A percentile compares a stretch with the other conserved stretches of the same genome.
phyloP scores from a whole-genome alignment of 1,140 invertebrate species.

The Chlorops oryzae region DNA sequence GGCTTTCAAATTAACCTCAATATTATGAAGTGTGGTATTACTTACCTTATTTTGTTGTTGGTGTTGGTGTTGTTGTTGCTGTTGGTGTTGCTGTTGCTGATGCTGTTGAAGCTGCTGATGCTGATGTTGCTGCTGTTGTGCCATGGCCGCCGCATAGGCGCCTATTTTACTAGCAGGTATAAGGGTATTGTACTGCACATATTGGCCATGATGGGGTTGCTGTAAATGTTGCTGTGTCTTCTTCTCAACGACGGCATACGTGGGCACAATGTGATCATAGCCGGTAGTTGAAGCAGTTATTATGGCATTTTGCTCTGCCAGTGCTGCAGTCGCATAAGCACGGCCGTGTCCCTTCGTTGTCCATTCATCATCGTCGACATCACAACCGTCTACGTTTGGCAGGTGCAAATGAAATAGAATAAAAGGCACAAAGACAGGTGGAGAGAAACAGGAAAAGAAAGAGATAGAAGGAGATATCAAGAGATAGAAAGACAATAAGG shows the following conservation, averaged over 20 bases:
- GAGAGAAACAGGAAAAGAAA: too few species aligned
- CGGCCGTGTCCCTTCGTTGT: conserved; percentile 43
- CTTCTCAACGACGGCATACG: conserved; percentile 45
- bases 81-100: conserved; percentile 22
- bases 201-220: conserved; percentile 23
- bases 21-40: conserved; percentile 13
- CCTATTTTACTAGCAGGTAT: conserved; percentile 47
- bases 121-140: conserved; percentile 33
- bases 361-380: conserved; percentile 43
- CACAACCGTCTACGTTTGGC: conserved; percentile 44
- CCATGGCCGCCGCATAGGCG: conserved; percentile 38
- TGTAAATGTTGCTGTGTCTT: conserved; percentile 24
- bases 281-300: conserved; percentile 38
- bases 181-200: conserved; percentile 46
- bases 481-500: not conserved
- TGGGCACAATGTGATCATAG: conserved; percentile 46
- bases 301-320: conserved; percentile 45
- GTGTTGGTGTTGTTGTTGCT: too few species aligned
- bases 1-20: not conserved
- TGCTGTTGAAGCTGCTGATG: conserved; percentile 21
- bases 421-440: not conserved
- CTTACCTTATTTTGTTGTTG: conserved; percentile 41
- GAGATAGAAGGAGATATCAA: not conserved
- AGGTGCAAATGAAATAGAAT: not conserved
- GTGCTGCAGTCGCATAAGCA: conserved; percentile 42